Conservation (phyloP, 2,113 vertebrate species). For the Hemiprocne comata region DNA sequence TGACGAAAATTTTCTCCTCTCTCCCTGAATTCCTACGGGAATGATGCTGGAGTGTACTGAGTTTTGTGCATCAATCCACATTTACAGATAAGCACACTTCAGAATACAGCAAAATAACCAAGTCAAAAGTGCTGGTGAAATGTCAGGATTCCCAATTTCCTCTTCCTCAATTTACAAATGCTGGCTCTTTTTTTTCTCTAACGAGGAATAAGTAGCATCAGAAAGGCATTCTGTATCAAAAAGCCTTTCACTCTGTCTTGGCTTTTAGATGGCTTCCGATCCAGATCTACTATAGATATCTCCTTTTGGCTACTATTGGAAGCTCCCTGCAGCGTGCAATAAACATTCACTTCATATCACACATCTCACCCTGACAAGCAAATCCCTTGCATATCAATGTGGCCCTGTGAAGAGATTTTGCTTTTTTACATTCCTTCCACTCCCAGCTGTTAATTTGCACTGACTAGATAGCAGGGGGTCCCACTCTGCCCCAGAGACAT, state of each 20-base stretch:
- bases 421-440: constrained; percentile 63
- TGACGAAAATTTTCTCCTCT: background rate
- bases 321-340: constrained; percentile 52
- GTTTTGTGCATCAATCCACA: background rate
- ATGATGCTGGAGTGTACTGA: background rate
- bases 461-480: constrained; percentile 65
- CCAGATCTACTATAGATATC: constrained; percentile 38
- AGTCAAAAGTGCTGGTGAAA: background rate
- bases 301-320: constrained; percentile 53
- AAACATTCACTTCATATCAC: constrained; percentile 69
- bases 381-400: constrained; percentile 69
- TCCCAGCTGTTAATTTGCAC: constrained; percentile 65
- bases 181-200: background rate
- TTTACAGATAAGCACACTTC: background rate
- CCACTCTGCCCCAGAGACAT: constrained; percentile 50
- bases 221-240: constrained; percentile 34
- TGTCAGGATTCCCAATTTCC: background rate
- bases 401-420: constrained; percentile 54
- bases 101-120: background rate
- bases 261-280: constrained; percentile 39
- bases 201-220: background rate
- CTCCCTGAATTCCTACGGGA: background rate
- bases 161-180: background rate
- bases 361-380: constrained; percentile 54
- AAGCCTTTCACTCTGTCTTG: constrained; percentile 37